These are phyloP conservation scores for Eupithecia insigniata DNA, from an alignment of 2,888 invertebrate genomes.

Conservation along the genomic window DNA sequence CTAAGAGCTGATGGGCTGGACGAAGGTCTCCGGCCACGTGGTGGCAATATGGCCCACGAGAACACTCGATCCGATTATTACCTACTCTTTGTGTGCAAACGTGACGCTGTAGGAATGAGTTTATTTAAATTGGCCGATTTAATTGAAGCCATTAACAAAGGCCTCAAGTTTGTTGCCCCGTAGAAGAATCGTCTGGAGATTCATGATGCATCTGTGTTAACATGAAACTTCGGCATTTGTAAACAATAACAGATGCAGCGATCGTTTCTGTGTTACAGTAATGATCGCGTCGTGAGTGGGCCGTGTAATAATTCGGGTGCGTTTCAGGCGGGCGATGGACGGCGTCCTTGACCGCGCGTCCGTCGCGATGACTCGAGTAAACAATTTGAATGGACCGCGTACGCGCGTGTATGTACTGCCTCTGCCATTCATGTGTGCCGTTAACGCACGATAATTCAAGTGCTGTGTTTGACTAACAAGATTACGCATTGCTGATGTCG, in stretches of 20 bases:
- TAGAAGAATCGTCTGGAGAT: conserved; percentile 32
- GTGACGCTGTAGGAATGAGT: conserved; percentile 38
- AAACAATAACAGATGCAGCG: conserved; percentile 55
- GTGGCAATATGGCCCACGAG: conserved; percentile 49
- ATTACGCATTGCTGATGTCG: conserved; percentile 52
- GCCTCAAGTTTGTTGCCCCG: conserved; percentile 41
- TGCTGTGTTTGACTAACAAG: conserved; percentile 69
- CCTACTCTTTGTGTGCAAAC: conserved; percentile 36
- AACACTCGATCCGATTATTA: conserved; percentile 37
- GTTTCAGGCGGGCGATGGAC: conserved; percentile 71
- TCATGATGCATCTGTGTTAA: conserved; percentile 44
- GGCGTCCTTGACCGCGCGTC: conserved; percentile 75
- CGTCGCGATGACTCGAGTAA: conserved; percentile 71
- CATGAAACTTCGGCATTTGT: conserved; percentile 55
- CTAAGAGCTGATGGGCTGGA: conserved; percentile 71
- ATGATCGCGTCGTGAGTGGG: conserved; percentile 54
- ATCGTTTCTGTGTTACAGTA: conserved; percentile 34
- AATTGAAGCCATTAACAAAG: conserved; percentile 41
- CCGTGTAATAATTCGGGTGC: conserved; percentile 52
- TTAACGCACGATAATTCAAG: conserved; percentile 77
- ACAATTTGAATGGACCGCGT: conserved; percentile 83
- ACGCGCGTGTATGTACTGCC: conserved; percentile 65
- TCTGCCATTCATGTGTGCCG: conserved; percentile 80
- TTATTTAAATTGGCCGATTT: conserved; percentile 40
- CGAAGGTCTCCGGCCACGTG: conserved; percentile 76